Evolutionary conservation across 2,888 invertebrate species (phyloP), one percentile per base, ranked within the genome.

Genomic region (Dendrolimus houi): DNA sequence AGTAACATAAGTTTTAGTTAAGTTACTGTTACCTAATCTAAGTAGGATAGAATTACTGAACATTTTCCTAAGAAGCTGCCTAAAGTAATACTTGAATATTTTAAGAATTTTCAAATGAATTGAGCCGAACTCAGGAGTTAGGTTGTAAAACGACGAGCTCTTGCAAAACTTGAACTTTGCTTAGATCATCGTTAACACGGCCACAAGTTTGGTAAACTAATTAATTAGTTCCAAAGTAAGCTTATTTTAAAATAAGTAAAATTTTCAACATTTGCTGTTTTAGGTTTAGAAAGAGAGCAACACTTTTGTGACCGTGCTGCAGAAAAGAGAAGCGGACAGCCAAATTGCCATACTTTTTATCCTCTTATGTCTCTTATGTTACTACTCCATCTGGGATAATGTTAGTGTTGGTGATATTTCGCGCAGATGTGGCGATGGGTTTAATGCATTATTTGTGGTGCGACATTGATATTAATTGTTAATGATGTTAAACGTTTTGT

Each of bases 181-280:
- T 75, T 75, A 75, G 77, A 78, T 80, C 78, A 81, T 78, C 79
- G 77, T 75, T 77, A 77, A 75, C 75, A 73, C 70, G 68, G 70
- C 71, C 72, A 68, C 58, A 71, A 81, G 74, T 79, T 75, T 74
- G 67, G 63, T 70, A 69, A 80, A 79, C 78, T 79, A 79, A 79
- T 76, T 81, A 81, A 80, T 77, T 77, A 79, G 77, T 77, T 79
- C 66, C 59, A 65, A 71, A 68, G 47, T 47, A 47, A 12, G 47
- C 9, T 47, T 47, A 62, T 65, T 60, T 58, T 60, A 47, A 60
- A 47, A 47, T 6, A 29, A 29, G 29, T 9, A 47, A 47, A 10
- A 47, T 47, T 47, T 47, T 12, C 12, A 12, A 47, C 47, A 47
- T 12, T 47, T 2, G 47, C 12, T 12, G 47, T 12, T 47, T 47